These are phyloP conservation scores for Propithecus deckenii DNA, from an alignment of 2,797 vertebrate species.

Conservation along the genomic window DNA sequence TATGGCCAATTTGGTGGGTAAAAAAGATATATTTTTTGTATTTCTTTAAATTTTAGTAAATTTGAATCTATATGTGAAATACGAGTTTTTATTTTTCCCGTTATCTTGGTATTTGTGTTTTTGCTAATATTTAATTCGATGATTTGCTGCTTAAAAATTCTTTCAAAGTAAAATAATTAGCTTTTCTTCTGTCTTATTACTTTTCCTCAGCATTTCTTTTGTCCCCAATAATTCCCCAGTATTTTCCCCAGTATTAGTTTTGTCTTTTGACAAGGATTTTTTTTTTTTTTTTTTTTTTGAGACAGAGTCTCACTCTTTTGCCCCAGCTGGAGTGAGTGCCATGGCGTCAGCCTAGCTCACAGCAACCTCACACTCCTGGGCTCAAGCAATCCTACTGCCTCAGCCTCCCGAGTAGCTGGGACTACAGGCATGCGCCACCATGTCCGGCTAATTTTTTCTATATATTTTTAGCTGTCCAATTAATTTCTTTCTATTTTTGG, in stretches of 20 bases:
- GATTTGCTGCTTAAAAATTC: neutral
- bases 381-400: too few relatives aligned
- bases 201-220: neutral
- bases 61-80: neutral
- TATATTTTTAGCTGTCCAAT: too few relatives aligned
- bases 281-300: neutral
- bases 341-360: too few relatives aligned
- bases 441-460: too few relatives aligned
- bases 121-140: neutral
- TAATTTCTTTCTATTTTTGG: too few relatives aligned
- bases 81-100: neutral
- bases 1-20: neutral
- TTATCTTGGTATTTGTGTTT: neutral
- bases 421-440: too few relatives aligned
- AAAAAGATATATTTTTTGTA: neutral
- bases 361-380: too few relatives aligned
- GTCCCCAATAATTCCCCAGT: neutral
- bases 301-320: too few relatives aligned
- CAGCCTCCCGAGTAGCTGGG: too few relatives aligned
- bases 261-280: neutral
- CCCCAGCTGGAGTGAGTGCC: too few relatives aligned
- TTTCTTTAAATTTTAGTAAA: neutral
- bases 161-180: neutral
- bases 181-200: neutral
- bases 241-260: neutral